Evolutionary conservation across 1,140 invertebrate species (phyloP).

Genomic region (Polypedilum pembai): DNA sequence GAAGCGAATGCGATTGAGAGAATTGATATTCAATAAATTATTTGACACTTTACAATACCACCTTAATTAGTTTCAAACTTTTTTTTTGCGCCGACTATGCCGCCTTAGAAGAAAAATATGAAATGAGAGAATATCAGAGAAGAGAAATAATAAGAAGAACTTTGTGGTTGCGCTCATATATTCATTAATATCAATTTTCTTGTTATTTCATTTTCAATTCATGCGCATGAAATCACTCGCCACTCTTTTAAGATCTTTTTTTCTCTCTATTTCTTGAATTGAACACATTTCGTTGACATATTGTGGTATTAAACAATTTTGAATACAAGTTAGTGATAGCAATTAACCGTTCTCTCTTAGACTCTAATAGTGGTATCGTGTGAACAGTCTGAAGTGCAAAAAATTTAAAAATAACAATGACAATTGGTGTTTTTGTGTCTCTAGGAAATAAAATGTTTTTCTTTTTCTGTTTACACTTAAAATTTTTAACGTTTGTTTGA

Average conservation of each 20-base stretch:
- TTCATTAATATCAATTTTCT: conserved; percentile 19
- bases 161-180: background rate
- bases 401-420: background rate
- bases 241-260: background rate
- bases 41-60: conserved; percentile 28
- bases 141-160: background rate
- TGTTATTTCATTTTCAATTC: conserved; percentile 9
- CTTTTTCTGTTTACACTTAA: background rate
- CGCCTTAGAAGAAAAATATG: background rate
- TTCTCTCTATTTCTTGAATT: background rate
- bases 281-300: conserved; percentile 10
- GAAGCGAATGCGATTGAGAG: background rate
- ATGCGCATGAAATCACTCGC: conserved; percentile 2
- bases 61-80: conserved; percentile 26
- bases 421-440: too few species aligned
- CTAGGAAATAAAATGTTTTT: background rate
- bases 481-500: too few species aligned
- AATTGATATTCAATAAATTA: conserved; percentile 29
- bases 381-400: conserved; percentile 2
- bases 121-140: background rate
- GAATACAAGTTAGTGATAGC: background rate
- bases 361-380: background rate
- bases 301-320: background rate
- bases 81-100: conserved; percentile 24
- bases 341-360: background rate